Evolutionary conservation across 2,888 invertebrate species (phyloP).

Genomic region (Acronicta leporina): DNA sequence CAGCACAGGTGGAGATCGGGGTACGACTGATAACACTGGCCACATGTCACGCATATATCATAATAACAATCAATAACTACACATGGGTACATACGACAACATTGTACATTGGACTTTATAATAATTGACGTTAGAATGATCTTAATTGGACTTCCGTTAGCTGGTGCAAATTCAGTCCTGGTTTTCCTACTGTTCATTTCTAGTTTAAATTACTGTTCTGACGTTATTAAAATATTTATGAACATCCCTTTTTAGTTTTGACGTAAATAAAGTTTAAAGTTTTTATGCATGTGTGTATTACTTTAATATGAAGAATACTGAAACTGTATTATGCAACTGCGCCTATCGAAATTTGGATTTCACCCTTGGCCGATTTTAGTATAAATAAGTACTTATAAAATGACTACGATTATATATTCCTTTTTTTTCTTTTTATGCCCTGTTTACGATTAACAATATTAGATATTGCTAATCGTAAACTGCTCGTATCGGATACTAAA

Average conservation of each 20-base stretch:
- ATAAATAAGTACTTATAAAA: no score
- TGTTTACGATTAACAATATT: neutral
- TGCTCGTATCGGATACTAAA: neutral
- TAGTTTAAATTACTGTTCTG: slow-evolving; percentile 9
- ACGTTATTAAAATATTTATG: slow-evolving; percentile 10
- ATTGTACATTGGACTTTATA: slow-evolving; percentile 55
- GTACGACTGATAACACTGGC: slow-evolving; percentile 59
- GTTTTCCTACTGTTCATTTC: slow-evolving; percentile 4
- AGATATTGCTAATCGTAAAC: no score
- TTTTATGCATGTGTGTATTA: no score
- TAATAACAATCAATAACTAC: slow-evolving; percentile 47
- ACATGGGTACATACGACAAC: slow-evolving; percentile 20
- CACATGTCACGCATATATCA: slow-evolving; percentile 44
- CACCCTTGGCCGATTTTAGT: slow-evolving; percentile 3
- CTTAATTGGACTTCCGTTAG: slow-evolving; percentile 49
- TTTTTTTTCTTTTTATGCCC: neutral
- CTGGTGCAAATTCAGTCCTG: slow-evolving; percentile 13
- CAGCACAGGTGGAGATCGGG: slow-evolving; percentile 57
- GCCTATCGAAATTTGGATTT: slow-evolving; percentile 1
- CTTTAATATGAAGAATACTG: no score
- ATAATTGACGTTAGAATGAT: slow-evolving; percentile 34
- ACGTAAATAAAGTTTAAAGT: no score
- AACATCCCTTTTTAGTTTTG: neutral
- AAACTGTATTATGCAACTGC: neutral
- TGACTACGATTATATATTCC: neutral